Evolutionary conservation across 2,113 vertebrate species (phyloP).

Genomic region (Echinops telfairi): DNA sequence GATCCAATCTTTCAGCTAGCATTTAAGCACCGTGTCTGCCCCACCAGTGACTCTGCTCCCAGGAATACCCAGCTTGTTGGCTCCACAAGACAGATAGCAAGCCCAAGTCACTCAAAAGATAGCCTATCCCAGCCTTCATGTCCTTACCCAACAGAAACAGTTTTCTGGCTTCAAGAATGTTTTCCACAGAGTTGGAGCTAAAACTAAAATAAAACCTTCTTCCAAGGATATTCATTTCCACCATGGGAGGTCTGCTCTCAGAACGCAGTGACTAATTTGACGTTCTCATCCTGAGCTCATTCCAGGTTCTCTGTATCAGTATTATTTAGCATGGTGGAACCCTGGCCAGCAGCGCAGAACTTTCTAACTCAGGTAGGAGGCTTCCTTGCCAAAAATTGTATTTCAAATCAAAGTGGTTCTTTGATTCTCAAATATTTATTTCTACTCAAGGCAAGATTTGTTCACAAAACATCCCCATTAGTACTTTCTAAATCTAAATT

Average conservation of each 20-base stretch:
- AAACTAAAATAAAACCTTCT: background rate
- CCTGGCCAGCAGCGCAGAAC: background rate
- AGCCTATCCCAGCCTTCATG: background rate
- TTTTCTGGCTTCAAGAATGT: background rate
- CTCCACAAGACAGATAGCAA: background rate
- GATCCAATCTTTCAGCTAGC: background rate
- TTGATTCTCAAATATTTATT: conserved; percentile 21
- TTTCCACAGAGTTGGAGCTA: background rate
- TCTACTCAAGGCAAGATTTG: conserved; percentile 39
- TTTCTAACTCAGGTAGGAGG: conserved; percentile 10
- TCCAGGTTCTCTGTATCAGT: background rate
- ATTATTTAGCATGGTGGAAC: background rate
- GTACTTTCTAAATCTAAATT: no score
- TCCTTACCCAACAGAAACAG: background rate
- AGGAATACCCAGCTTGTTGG: background rate
- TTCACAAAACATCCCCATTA: conserved; percentile 43
- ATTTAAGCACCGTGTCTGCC: background rate
- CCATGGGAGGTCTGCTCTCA: background rate
- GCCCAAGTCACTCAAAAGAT: background rate
- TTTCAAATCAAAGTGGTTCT: conserved; percentile 40
- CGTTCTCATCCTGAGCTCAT: background rate
- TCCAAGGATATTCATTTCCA: background rate
- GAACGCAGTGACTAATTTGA: background rate
- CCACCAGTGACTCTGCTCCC: background rate
- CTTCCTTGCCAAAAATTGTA: conserved; percentile 22